Base-by-base conservation (phyloP, 2,888 invertebrate species). In the Agrotis ipsilon region DNA sequence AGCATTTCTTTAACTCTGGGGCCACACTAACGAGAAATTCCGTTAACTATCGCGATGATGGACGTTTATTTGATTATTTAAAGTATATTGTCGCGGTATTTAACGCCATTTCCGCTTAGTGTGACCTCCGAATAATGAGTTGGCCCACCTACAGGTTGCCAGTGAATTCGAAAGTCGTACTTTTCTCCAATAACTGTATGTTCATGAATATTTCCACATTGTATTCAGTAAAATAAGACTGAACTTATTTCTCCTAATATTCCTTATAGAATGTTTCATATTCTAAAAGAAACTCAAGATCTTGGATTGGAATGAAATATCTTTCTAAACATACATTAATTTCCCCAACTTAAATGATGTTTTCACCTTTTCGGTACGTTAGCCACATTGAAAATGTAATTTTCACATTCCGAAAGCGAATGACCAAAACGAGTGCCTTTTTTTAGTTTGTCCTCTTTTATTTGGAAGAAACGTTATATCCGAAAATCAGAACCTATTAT, bases 171-270 rank as follows among this genome's bases (percentile, higher is more conserved):
- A n/a, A n/a, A n/a, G n/a, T n/a, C n/a, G n/a, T n/a, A n/a, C n/a
- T n/a, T n/a, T n/a, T n/a, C n/a, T n/a, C n/a, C n/a, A 1, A 27
- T 46, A 39, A 14, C 58, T 24, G 9, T 9, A 6, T 18, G 24
- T 71, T 21, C 18, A 46, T 62, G 21, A 48, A 16, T 43, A n/a
- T 39, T 24, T n/a, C 16, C 7, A 43, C 27, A 14, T 46, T 46
- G 24, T 24, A 27, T 51, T 51, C n/a, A 70, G 24, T 24, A 48
- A 14, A 18, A 43, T 14, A 46, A 46, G 4, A 48, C 71, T 32
- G 19, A 43, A 21, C 19, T 48, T 18, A 2, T 39, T 71, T 39
- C 18, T 32, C 18, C 21, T 43, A 43, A 43, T n/a, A 69, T 58
- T 43, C 14, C 27, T 13, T 27, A 19, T 9, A 57, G 55, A 39